Conservation (phyloP, 2,113 vertebrate genomes). For the Galbula dea region DNA sequence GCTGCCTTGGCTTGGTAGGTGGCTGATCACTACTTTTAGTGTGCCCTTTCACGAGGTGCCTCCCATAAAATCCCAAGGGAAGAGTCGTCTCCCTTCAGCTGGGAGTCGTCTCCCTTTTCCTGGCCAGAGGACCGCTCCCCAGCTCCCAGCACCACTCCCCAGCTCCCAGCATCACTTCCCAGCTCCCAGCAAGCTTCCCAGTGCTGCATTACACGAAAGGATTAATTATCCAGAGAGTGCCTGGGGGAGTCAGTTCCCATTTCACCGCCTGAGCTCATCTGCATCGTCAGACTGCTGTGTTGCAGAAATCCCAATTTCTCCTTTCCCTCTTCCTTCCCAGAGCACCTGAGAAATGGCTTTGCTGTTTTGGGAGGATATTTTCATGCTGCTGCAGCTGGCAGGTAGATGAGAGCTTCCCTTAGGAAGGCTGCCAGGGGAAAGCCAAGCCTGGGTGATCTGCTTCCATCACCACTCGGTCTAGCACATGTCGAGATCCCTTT, state of each 20-base stretch:
- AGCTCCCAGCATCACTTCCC: no score
- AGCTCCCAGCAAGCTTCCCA: no score
- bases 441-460: background rate
- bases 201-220: rapidly evolving
- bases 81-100: background rate
- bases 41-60: background rate
- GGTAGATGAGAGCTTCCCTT: background rate
- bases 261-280: background rate
- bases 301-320: background rate
- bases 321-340: conserved; percentile 35
- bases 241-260: background rate
- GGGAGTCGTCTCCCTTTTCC: background rate
- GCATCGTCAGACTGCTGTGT: rapidly evolving
- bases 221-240: rapidly evolving
- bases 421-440: background rate
- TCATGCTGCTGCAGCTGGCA: background rate
- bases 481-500: rapidly evolving
- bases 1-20: background rate
- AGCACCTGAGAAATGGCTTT: rapidly evolving
- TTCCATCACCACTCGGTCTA: background rate
- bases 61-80: background rate
- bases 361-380: background rate
- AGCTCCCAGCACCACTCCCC: background rate
- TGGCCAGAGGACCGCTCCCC: background rate
- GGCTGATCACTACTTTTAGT: rapidly evolving